Evolutionary conservation across 1,140 invertebrate species (phyloP), one percentile per base, ranked within the genome.

Genomic region (Ceratina australensis): DNA sequence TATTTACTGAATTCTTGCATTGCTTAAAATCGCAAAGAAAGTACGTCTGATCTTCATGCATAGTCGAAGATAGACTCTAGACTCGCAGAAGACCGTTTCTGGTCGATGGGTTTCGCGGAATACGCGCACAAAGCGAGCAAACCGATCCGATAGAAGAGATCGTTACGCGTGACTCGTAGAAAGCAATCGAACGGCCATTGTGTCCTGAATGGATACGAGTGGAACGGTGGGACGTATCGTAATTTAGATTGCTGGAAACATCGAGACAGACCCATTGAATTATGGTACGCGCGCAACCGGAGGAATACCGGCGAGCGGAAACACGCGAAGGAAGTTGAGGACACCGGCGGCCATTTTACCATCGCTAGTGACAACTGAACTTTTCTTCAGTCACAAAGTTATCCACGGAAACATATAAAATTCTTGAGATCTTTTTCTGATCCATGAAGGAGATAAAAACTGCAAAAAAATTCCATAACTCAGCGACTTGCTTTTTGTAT

Each of bases 131-230:
- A 64, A 65, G 52, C 61, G 65, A 52, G 28, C 56, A 60, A 72
- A 72, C 69, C 47, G 72, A 67, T 67, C 50, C 60, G 72, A 67
- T 67, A 75, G 72, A 75, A 49, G 72, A 75, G 72, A 68, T 75
- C 72, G 72, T 68, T 75, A 67, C 72, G 64, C 64, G 54, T 67
- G 52, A 59, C 64, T 67, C 52, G 72, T 75, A 67, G 64, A 75
- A 75, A 75, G 54, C 73, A 60, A 75, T 68, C 64, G 73, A 75
- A 59, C 64, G 64, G n/a, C 73, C 50, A 75, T 75, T 75, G 73
- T 75, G 73, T 68, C 24, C 54, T 33, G 57, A 61, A 77, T 52
- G 75, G 50, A 77, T 28, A 63, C 75, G 57, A 61, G 49, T 61
- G 66, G 56, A 63, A 61, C 49, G 57, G 54, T 49, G 16, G 59